phyloP scores from a whole-genome alignment of 2,797 vertebrate species.

The Meriones psammophilus region DNA sequence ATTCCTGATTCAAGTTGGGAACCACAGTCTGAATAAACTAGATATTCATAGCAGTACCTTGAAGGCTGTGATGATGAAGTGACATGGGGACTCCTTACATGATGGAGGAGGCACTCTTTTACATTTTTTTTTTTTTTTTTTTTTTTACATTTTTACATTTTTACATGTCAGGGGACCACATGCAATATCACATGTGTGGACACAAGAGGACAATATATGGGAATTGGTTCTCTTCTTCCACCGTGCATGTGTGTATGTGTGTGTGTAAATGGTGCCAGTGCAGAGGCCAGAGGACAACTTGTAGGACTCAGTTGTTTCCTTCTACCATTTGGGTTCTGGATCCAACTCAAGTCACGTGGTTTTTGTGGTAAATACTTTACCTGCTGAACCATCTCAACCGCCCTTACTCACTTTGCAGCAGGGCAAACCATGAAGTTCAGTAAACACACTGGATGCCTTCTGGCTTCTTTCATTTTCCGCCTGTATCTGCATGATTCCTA shows the following conservation, averaged over 20 bases:
- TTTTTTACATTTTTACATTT: not conserved
- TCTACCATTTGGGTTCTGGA: not conserved
- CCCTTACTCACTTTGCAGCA: not conserved
- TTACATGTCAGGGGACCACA: not conserved
- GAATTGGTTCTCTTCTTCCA: not conserved
- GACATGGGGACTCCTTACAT: not conserved
- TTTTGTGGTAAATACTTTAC: not conserved
- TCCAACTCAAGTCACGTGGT: not conserved
- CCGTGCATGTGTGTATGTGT: not conserved
- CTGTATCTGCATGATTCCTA: not conserved
- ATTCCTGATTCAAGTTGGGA: conserved; percentile 45
- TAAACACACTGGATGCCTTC: not conserved
- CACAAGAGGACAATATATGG: too few species aligned
- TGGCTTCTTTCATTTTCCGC: not conserved
- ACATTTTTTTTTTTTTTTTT: not conserved
- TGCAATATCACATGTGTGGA: not conserved
- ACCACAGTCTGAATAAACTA: not conserved
- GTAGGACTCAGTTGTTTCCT: not conserved
- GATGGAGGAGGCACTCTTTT: not conserved
- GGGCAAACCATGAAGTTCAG: not conserved
- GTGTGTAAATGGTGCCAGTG: not conserved
- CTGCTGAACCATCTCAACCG: not conserved
- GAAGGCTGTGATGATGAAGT: conserved; percentile 44
- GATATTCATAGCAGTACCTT: conserved; percentile 54
- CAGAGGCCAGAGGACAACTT: not conserved